Base-by-base conservation (phyloP, 2,797 vertebrate genomes). In the Vireo griseus region DNA sequence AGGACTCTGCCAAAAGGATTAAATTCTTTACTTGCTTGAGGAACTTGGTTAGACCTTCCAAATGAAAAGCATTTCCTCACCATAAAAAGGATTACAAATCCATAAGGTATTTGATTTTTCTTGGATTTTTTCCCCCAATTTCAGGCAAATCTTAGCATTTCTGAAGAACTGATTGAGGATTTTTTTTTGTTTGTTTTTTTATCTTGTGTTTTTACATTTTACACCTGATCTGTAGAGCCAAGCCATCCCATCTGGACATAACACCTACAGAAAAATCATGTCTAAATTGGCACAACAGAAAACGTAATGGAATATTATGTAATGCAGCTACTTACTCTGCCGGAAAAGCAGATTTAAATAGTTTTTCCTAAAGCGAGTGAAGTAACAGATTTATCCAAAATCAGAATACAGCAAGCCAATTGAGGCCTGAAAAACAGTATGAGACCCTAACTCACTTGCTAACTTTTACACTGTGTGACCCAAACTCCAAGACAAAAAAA, bases 181-280 rank as follows among this genome's bases (percentile, higher is more conserved):
- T 11, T 57, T 31, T 45, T 40, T 24, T 76, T 28, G 3, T 29
- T 76, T 45, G 3, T 16, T 48, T 42, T 78, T 82, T 59, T 10
- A 66, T 52, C 13, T 59, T 84, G 59, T 39, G 16, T 51, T 81
- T 69, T 68, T 67, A 35, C 13, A 63, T 92, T 90, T 95, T 78
- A 58, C 63, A 92, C 45, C 45, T 93, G 77, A 91, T 90, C 82
- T 86, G 61, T 65, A 61, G 25, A 58, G 11, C 62, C 94, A 58
- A 96, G 35, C 50, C n/a, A 68, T 86, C 51, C 81, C 72, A 92
- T 93, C 84, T 89, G 92, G 72, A 94, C 74, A 72, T 48, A 89
- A 85, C 55, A 16, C 62, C 69, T 66, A 76, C 86, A 85, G 57
- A 85, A 44, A 93, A 88, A 74, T 39, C 9, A 7, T 13, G 22